phyloP scores from a whole-genome alignment of 2,113 vertebrate species.

The Raphicerus campestris region DNA sequence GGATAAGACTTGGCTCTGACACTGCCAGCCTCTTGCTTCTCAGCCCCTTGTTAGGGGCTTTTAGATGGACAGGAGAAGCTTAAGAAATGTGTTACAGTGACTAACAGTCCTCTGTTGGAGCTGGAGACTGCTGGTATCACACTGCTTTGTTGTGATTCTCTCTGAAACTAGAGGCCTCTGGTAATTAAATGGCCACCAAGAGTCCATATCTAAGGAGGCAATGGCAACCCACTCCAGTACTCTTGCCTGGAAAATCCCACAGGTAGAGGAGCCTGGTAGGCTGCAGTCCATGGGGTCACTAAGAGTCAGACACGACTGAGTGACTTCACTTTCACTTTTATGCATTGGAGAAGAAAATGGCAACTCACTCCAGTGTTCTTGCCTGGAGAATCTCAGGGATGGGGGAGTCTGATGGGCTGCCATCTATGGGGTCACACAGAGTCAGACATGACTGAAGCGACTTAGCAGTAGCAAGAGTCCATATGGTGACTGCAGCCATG shows the following conservation, averaged over 20 bases:
- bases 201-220: neutral
- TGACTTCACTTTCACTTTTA: neutral
- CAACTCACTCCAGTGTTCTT: neutral
- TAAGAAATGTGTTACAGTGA: neutral
- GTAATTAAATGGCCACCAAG: neutral
- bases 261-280: neutral
- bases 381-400: neutral
- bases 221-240: neutral
- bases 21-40: neutral
- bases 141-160: neutral
- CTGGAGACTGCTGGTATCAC: neutral
- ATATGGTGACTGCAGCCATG: neutral
- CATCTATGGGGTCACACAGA: neutral
- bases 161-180: neutral
- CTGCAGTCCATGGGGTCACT: neutral
- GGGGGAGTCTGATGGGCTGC: neutral
- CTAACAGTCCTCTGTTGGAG: neutral
- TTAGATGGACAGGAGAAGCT: neutral
- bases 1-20: neutral
- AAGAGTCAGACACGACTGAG: neutral
- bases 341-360: neutral
- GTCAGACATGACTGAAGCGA: rapidly evolving
- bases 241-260: neutral
- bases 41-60: neutral
- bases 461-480: neutral